These are phyloP conservation scores for Diogma glabrata DNA, from an alignment of 2,888 invertebrate species.

Conservation along the genomic window DNA sequence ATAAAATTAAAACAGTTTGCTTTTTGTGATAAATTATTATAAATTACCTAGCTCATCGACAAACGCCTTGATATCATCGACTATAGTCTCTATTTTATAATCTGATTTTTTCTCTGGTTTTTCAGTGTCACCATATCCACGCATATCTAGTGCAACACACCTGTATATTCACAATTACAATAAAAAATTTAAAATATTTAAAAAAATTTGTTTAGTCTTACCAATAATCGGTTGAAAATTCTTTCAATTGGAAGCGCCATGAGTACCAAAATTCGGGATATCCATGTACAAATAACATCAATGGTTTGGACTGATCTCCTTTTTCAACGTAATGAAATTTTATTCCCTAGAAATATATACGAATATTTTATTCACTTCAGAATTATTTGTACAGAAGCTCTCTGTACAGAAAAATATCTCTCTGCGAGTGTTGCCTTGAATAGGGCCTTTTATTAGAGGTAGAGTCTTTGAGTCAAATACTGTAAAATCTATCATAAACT, in stretches of 20 bases:
- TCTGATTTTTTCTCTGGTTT: constrained; percentile 41
- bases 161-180: too few relatives aligned
- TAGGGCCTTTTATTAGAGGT: too few relatives aligned
- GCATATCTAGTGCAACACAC: constrained; percentile 54
- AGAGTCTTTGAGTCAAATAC: too few relatives aligned
- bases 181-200: too few relatives aligned
- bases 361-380: too few relatives aligned
- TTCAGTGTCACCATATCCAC: constrained; percentile 60
- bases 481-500: too few relatives aligned
- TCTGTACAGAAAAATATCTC: too few relatives aligned
- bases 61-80: constrained; percentile 48
- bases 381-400: too few relatives aligned
- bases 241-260: constrained; percentile 56
- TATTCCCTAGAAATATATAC: too few relatives aligned
- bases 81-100: constrained; percentile 42
- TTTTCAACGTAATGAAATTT: constrained; percentile 56
- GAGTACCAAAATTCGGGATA: constrained; percentile 71
- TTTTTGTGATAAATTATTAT: neutral
- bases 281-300: constrained; percentile 61
- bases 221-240: constrained; percentile 52
- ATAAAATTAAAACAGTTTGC: too few relatives aligned
- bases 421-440: too few relatives aligned
- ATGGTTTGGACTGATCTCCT: constrained; percentile 48
- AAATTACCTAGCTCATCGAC: constrained; percentile 40
- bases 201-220: too few relatives aligned